Conservation (phyloP, 2,113 vertebrate species). For the Rallus limicola region DNA sequence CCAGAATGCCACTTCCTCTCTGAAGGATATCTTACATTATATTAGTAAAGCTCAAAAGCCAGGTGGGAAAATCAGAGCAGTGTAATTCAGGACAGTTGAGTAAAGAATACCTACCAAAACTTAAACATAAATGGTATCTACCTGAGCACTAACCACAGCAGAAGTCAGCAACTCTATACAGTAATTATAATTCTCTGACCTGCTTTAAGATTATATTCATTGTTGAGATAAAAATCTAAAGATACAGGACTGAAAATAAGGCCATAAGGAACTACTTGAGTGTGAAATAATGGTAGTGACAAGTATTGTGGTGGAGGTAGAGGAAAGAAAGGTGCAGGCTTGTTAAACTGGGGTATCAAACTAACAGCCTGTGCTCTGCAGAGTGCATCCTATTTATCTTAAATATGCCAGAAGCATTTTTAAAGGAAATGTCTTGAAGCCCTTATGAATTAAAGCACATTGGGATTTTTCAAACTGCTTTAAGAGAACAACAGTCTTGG, state of each 20-base stretch:
- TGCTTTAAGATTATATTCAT: not conserved
- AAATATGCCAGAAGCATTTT: constrained; percentile 12
- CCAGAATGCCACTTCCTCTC: not conserved
- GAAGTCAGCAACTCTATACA: not conserved
- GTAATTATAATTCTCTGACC: not conserved
- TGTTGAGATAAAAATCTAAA: not conserved
- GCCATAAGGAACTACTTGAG: not conserved
- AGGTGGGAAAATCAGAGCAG: not conserved
- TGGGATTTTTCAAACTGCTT: not conserved
- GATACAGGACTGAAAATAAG: not conserved
- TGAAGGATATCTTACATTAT: not conserved
- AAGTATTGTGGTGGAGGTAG: not conserved
- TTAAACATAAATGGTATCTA: not conserved
- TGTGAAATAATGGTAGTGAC: not conserved
- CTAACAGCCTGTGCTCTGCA: not conserved
- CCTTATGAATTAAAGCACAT: not conserved
- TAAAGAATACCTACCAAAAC: not conserved
- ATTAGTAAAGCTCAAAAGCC: not conserved
- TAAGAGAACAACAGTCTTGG: not conserved
- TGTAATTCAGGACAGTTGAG: not conserved
- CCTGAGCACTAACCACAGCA: not conserved
- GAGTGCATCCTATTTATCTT: not conserved
- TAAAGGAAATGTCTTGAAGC: not conserved
- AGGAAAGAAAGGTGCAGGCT: not conserved
- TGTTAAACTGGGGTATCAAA: not conserved